A percentile compares a stretch with the other conserved stretches of the same genome.
Conservation (phyloP, 2,888 invertebrate species). For the Aspidiotus rigidus region DNA sequence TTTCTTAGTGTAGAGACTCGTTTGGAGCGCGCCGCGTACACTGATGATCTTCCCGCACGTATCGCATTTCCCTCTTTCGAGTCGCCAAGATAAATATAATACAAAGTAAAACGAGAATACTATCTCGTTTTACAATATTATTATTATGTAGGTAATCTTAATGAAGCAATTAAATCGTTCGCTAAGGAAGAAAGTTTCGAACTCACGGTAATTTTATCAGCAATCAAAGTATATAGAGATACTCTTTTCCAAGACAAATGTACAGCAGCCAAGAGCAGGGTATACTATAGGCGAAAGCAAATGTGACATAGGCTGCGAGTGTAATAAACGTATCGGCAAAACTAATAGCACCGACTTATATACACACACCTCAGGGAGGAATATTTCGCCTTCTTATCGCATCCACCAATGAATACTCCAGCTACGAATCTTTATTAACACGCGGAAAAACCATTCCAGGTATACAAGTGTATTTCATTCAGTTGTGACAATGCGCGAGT, state of each 20-base stretch:
- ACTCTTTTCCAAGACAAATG: background rate
- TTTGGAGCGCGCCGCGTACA: background rate
- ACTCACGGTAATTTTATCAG: slow-evolving; percentile 31
- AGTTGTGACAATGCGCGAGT: background rate
- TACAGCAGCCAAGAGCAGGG: background rate
- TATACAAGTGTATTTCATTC: slow-evolving; percentile 2
- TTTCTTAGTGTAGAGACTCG: background rate
- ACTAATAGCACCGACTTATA: slow-evolving; percentile 3
- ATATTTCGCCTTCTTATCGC: slow-evolving; percentile 29
- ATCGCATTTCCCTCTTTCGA: background rate
- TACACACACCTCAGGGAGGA: slow-evolving; percentile 21
- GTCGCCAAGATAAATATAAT: background rate
- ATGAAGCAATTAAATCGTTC: slow-evolving; percentile 32
- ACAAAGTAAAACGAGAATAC: slow-evolving; percentile 4
- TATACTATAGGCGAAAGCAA: background rate
- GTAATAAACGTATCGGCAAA: slow-evolving; percentile 16
- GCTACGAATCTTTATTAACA: slow-evolving; percentile 19
- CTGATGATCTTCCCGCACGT: background rate
- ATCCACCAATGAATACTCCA: slow-evolving; percentile 22
- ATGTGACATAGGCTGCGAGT: slow-evolving; percentile 18
- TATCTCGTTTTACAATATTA: slow-evolving; percentile 4
- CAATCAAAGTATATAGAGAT: slow-evolving; percentile 19
- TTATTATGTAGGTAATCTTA: slow-evolving; percentile 13
- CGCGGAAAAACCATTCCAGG: slow-evolving; percentile 23
- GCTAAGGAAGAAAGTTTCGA: slow-evolving; percentile 29